Percentiles rank a stretch among this genome's conserved stretches.
phyloP scores from a whole-genome alignment of 2,797 vertebrate species.

The Molossus molossus region DNA sequence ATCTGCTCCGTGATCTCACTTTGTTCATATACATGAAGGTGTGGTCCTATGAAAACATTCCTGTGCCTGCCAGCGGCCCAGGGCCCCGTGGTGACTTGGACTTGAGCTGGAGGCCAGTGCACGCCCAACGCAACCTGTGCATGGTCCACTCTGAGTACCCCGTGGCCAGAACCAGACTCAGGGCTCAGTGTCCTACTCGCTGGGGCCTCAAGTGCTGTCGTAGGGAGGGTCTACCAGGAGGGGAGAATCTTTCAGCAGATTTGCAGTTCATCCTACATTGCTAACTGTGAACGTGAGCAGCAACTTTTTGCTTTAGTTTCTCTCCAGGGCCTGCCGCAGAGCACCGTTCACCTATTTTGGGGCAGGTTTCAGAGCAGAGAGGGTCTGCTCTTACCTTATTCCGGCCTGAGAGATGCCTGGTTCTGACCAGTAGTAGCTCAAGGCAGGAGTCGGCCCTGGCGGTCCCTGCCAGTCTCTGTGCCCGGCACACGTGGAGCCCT shows the following conservation, averaged over 20 bases:
- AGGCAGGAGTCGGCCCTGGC: background rate
- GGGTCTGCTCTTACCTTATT: background rate
- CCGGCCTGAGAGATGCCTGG: background rate
- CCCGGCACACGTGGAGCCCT: background rate
- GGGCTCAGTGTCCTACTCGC: background rate
- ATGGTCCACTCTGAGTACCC: background rate
- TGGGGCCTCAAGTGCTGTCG: background rate
- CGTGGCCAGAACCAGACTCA: background rate
- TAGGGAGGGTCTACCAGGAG: background rate
- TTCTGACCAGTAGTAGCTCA: background rate
- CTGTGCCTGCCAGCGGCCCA: background rate
- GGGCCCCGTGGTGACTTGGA: background rate
- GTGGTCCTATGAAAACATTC: conserved; percentile 13
- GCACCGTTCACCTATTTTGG: background rate
- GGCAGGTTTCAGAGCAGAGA: background rate
- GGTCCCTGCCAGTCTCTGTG: background rate
- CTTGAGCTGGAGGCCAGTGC: background rate
- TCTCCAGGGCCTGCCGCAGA: background rate
- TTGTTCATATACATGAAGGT: background rate
- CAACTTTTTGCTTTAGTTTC: background rate
- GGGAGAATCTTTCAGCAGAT: background rate
- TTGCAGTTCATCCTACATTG: background rate
- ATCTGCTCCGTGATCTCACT: conserved; percentile 37
- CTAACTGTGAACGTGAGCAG: background rate
- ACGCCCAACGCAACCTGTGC: rapidly evolving